phyloP scores from a whole-genome alignment of 2,888 invertebrate genomes.

The Euclidia mi region DNA sequence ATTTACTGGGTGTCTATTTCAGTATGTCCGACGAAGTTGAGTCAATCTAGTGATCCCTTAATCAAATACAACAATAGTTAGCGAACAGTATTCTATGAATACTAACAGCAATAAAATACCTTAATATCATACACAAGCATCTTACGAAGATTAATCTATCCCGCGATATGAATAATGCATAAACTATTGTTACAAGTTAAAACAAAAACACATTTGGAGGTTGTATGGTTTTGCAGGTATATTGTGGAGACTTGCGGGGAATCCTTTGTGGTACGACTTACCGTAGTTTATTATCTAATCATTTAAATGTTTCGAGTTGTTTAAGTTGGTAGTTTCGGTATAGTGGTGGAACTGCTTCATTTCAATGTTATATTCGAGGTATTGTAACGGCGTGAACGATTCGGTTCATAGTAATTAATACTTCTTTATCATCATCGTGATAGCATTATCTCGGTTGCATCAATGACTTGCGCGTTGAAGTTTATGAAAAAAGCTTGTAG shows the following conservation, averaged over 20 bases:
- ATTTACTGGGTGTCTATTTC: no score
- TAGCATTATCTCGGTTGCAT: no score
- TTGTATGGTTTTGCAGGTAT: constrained; percentile 20
- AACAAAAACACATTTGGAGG: constrained; percentile 59
- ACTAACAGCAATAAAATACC: constrained; percentile 28
- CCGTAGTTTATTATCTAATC: constrained; percentile 16
- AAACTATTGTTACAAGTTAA: constrained; percentile 57
- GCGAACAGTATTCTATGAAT: background rate
- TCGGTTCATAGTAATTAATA: no score
- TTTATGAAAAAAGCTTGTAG: no score
- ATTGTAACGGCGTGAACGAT: background rate
- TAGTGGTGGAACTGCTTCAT: background rate
- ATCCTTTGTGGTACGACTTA: constrained; percentile 13
- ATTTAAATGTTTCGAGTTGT: constrained; percentile 12
- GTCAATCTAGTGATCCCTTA: no score
- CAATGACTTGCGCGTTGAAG: no score
- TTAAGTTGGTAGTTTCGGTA: background rate
- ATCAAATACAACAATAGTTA: no score
- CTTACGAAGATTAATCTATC: constrained; percentile 60
- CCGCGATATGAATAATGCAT: constrained; percentile 65
- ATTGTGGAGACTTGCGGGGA: background rate
- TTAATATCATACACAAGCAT: constrained; percentile 15
- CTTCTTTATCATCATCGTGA: no score
- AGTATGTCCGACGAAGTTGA: no score
- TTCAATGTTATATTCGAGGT: background rate